These are phyloP conservation scores for Phrynocephalus forsythii DNA, from an alignment of 2,797 vertebrate genomes.

Conservation along the genomic window DNA sequence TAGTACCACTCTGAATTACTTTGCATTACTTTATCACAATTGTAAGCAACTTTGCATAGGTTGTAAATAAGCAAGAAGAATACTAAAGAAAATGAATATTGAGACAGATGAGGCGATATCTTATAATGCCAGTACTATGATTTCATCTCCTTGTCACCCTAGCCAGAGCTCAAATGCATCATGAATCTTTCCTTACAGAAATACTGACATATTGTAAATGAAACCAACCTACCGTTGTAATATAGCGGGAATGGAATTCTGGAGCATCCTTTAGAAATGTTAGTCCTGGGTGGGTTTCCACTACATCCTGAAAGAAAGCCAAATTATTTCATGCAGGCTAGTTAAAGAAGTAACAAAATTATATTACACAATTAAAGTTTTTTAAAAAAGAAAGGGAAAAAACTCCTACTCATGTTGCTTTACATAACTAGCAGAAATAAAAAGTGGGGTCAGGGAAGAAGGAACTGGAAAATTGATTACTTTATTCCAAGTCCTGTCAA, in stretches of 20 bases:
- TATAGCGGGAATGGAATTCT: constrained; percentile 98
- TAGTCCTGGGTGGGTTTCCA: constrained; percentile 96
- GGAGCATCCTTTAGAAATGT: constrained; percentile 98
- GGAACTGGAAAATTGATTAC: neutral
- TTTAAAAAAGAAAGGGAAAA: too few relatives aligned
- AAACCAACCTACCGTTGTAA: constrained; percentile 89
- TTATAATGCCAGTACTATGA: neutral
- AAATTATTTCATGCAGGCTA: constrained; percentile 36
- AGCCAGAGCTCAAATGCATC: neutral
- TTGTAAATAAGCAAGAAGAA: neutral
- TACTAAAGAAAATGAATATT: neutral
- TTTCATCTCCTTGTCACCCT: constrained; percentile 1
- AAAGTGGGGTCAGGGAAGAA: neutral
- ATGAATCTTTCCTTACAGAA: constrained; percentile 5
- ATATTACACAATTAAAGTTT: constrained; percentile 21
- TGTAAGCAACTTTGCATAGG: neutral
- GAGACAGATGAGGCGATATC: neutral
- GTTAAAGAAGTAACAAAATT: constrained; percentile 37
- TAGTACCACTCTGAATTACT: neutral
- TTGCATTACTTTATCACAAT: neutral
- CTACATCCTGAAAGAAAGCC: constrained; percentile 87
- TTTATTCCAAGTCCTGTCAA: neutral
- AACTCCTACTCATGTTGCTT: neutral
- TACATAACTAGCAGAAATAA: constrained; percentile 19
- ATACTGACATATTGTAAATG: neutral